A percentile compares a stretch with the other conserved stretches of the same genome.
phyloP scores from a whole-genome alignment of 2,888 invertebrate species.

The Drosophila percnosoma region DNA sequence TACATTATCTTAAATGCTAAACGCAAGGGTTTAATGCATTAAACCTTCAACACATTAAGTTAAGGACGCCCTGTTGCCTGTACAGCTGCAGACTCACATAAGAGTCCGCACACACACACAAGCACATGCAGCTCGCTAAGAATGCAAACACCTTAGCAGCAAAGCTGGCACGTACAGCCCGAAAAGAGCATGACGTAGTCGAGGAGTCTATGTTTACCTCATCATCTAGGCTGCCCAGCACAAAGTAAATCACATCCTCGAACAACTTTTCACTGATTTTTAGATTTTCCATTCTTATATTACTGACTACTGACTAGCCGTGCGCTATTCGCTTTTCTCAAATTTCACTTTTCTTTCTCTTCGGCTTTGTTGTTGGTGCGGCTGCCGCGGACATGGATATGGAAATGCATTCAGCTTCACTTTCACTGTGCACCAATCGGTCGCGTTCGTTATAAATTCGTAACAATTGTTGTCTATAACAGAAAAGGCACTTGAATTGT shows the following conservation, averaged over 20 bases:
- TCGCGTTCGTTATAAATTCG: slow-evolving; percentile 11
- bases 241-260: slow-evolving; percentile 93
- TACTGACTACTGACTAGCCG: slow-evolving; percentile 26
- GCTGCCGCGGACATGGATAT: slow-evolving; percentile 59
- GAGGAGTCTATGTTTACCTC: slow-evolving; percentile 86
- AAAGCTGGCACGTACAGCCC: slow-evolving; percentile 33
- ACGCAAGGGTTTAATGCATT: not conserved
- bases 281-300: slow-evolving; percentile 80
- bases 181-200: not conserved
- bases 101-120: slow-evolving; percentile 15
- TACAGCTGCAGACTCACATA: slow-evolving; percentile 45
- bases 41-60: slow-evolving; percentile 13
- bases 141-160: slow-evolving; percentile 48
- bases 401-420: slow-evolving; percentile 48
- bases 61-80: slow-evolving; percentile 18
- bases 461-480: slow-evolving; percentile 40
- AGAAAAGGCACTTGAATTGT: slow-evolving; percentile 42
- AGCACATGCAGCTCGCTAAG: slow-evolving; percentile 18
- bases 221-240: slow-evolving; percentile 91
- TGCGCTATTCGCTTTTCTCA: slow-evolving; percentile 48
- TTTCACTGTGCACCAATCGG: slow-evolving; percentile 34
- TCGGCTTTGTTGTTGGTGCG: slow-evolving; percentile 71
- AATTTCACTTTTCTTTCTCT: slow-evolving; percentile 70
- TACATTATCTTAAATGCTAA: not conserved
- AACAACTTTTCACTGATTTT: slow-evolving; percentile 87